phyloP scores from a whole-genome alignment of 37 sponge, comb jelly and placozoan species.

The Aphrocallistes beatrix region DNA sequence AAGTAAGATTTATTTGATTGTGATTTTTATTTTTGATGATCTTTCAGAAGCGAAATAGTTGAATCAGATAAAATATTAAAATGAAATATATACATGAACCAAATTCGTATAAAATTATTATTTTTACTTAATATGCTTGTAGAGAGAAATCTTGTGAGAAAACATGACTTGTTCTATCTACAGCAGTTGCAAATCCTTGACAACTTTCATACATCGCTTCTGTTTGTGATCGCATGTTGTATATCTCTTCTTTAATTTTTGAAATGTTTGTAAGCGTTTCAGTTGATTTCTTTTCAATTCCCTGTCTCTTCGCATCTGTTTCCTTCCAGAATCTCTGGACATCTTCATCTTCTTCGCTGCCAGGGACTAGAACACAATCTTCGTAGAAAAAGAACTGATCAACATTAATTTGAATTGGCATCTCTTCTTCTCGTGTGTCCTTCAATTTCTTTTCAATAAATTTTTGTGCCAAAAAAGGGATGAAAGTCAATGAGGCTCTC shows the following conservation, averaged over 20 bases:
- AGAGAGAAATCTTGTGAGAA: background rate
- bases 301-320: background rate
- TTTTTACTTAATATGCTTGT: background rate
- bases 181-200: background rate
- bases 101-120: background rate
- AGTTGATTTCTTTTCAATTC: background rate
- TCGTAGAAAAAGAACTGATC: slow-evolving; percentile 6
- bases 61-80: too few species aligned
- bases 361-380: background rate
- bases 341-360: slow-evolving; percentile 1
- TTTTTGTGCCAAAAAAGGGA: slow-evolving; percentile 6
- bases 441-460: background rate
- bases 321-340: background rate
- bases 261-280: slow-evolving; percentile 3
- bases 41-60: too few species aligned
- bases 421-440: background rate
- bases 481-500: background rate
- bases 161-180: background rate
- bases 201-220: background rate
- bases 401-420: background rate
- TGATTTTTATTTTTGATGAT: too few species aligned
- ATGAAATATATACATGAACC: background rate
- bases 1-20: too few species aligned
- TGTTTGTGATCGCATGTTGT: slow-evolving; percentile 12
- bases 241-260: slow-evolving; percentile 1